phyloP scores from a whole-genome alignment of 2,113 vertebrate species.

The Rallus limicola region DNA sequence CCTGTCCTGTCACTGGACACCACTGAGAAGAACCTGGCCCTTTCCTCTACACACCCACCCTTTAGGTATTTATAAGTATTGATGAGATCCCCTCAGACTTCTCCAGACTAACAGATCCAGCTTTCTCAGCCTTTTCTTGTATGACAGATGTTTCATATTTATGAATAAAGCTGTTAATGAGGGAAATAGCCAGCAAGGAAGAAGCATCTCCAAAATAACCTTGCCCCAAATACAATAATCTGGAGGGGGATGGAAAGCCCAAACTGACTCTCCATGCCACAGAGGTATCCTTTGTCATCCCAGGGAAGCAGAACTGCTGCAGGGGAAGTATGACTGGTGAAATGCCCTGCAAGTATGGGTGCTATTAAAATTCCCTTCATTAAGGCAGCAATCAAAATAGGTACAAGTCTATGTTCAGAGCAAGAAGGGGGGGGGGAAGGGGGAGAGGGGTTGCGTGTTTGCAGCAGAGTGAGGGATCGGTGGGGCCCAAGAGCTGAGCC shows the following conservation, averaged over 20 bases:
- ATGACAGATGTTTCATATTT: neutral
- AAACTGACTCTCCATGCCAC: neutral
- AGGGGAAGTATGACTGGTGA: neutral
- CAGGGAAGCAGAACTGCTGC: neutral
- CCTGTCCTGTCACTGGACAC: no score
- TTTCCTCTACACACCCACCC: no score
- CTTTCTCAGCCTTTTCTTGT: no score
- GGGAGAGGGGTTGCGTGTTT: neutral
- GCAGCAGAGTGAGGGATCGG: neutral
- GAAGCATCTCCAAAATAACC: neutral
- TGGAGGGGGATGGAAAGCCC: neutral
- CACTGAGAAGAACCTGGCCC: no score
- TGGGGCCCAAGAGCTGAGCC: rapidly evolving
- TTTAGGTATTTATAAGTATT: no score
- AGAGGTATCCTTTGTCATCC: neutral
- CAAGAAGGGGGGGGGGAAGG: neutral
- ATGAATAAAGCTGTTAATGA: slow-evolving; percentile 39
- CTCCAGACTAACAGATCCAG: no score
- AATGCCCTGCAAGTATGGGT: neutral
- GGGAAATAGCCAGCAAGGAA: neutral
- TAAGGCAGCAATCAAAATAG: neutral
- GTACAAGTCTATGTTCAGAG: neutral
- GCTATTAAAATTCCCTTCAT: neutral
- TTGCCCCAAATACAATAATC: neutral
- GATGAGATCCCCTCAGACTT: no score